These are phyloP conservation scores for Pediacus dermestoides DNA, from an alignment of 2,888 invertebrate species.

Conservation along the genomic window DNA sequence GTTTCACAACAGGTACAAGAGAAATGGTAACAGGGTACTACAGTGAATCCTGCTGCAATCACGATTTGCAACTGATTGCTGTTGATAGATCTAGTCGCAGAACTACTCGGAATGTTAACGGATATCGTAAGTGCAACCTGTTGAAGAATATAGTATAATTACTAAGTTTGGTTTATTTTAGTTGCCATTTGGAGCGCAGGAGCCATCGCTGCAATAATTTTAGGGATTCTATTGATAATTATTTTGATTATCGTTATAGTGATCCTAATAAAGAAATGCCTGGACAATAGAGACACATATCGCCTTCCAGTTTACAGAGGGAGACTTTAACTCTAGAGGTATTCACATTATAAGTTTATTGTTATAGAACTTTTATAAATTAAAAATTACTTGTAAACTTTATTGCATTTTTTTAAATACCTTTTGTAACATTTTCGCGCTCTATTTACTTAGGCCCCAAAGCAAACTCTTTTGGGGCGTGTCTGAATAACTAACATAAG, in stretches of 20 bases:
- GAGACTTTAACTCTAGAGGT: no score
- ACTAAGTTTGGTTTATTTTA: conserved; percentile 32
- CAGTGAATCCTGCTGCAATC: conserved; percentile 69
- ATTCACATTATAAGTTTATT: no score
- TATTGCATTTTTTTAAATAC: conserved; percentile 3
- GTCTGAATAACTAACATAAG: no score
- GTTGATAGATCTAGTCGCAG: conserved; percentile 67
- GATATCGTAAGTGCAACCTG: conserved; percentile 43
- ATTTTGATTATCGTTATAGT: conserved; percentile 60
- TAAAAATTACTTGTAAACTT: conserved; percentile 2
- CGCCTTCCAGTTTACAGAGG: conserved; percentile 59
- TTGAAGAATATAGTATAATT: conserved; percentile 2
- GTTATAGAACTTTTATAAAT: no score
- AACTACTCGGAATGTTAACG: conserved; percentile 61
- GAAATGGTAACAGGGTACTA: conserved; percentile 65
- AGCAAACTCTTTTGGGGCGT: background rate
- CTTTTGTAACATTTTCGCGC: background rate
- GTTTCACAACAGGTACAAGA: conserved; percentile 65
- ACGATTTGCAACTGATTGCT: conserved; percentile 64
- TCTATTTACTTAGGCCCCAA: conserved; percentile 6
- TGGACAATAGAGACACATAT: conserved; percentile 50
- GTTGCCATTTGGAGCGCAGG: conserved; percentile 40
- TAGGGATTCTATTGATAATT: conserved; percentile 60
- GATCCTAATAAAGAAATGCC: conserved; percentile 59
- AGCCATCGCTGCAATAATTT: conserved; percentile 66